Base-by-base conservation (phyloP, 1,140 invertebrate species). In the Pogonomyrmex barbatus region DNA sequence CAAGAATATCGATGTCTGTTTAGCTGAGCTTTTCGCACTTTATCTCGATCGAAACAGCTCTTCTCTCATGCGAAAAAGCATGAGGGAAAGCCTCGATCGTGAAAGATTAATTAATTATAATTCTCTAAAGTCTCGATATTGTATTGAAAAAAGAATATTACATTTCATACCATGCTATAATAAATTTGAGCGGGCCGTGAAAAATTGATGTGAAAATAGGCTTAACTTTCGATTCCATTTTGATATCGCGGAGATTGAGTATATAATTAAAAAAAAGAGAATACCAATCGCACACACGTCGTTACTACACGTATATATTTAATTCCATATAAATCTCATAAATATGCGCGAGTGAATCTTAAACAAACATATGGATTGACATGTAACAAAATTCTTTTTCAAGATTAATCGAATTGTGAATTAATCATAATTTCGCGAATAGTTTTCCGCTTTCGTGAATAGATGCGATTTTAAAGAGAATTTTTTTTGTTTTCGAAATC, bases 321-420 rank as follows among this genome's bases (percentile, higher is more conserved):
- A 68, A 81, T 81, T 81, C 42, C 1, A 47, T 70, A 71, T 33
- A 54, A 67, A 71, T 39, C 39, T 71, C 30, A 82, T 10, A 9
- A 36, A 14, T 24, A 24, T 58, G 52, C n/a, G 24, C 62, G 45
- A 30, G 56, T 58, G 42, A 30, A 83, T 73, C 30, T 60, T 47
- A 82, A 82, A 60, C 67, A 71, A 73, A 60, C 65, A 36, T 14
- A 50, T 50, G 52, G 65, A 82, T 58, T 82, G 54, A 50, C 54
- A 73, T 30, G 39, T 33, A 73, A 60, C 9, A 6, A 24, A 24
- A 24, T 24, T 75, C 33, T 0, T 4, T 42, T 14, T 6, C 24
- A 70, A 58, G 71, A 60, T 2, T 4, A 58, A 54, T 56, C n/a
- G n/a, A 24, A 24, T 70, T 79, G 65, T 17, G 6, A 0, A 81